Evolutionary conservation across 2,888 invertebrate genomes (phyloP).

Genomic region (Drosophila fulvimacula): DNA sequence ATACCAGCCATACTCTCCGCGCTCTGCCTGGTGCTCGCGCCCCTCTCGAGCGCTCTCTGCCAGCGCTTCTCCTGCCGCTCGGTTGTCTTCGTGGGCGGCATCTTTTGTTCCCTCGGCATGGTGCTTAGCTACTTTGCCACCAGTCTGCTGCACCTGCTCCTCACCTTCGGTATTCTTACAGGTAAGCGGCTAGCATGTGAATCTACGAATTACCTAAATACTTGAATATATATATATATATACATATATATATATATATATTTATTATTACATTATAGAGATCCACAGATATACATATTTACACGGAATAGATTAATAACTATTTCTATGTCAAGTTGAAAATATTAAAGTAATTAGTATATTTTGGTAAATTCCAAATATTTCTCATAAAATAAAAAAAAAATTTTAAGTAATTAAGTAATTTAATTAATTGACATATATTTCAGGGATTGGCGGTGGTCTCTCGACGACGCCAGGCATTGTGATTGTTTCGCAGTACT

Average conservation of each 20-base stretch:
- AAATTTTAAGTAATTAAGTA: no score
- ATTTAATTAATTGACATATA: no score
- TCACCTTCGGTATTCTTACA: constrained; percentile 90
- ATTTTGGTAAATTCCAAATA: no score
- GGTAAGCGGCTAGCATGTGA: constrained; percentile 84
- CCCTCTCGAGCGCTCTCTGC: constrained; percentile 90
- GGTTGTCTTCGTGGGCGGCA: constrained; percentile 90
- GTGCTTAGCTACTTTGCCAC: constrained; percentile 90
- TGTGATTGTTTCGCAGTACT: constrained; percentile 92
- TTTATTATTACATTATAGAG: no score
- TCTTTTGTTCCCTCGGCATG: constrained; percentile 90
- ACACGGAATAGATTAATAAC: no score
- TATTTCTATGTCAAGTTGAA: no score
- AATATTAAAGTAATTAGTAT: no score
- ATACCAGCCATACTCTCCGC: constrained; percentile 92
- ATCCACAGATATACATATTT: no score
- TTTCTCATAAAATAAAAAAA: no score
- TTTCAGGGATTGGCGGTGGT: constrained; percentile 90
- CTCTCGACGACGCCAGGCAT: constrained; percentile 92
- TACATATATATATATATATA: no score
- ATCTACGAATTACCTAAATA: neutral
- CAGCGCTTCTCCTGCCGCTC: constrained; percentile 89
- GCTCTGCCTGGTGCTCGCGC: constrained; percentile 91
- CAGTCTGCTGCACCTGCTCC: constrained; percentile 88
- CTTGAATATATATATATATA: no score